phyloP scores from a whole-genome alignment of 2,888 invertebrate genomes.

The Oscheius sp. region DNA sequence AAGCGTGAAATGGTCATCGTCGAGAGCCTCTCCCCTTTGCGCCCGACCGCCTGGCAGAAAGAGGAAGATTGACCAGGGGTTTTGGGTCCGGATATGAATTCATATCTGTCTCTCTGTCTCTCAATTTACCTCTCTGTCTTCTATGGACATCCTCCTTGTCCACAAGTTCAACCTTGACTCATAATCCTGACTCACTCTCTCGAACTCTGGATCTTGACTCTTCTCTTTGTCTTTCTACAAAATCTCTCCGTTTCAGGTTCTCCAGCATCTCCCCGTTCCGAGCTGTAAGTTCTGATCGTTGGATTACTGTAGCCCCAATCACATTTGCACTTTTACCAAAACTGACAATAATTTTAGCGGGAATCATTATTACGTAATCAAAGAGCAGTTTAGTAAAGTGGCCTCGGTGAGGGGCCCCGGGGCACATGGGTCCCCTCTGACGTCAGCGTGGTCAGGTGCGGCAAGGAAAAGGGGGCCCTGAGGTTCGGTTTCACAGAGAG shows the following conservation, averaged over 20 bases:
- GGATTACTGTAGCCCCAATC: not conserved
- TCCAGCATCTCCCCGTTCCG: not conserved
- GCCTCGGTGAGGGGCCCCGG: constrained; percentile 3
- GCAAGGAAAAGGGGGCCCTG: not conserved
- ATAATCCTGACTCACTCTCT: not conserved
- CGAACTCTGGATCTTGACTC: no score
- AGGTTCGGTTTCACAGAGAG: constrained; percentile 23
- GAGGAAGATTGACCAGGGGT: no score
- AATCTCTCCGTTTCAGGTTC: not conserved
- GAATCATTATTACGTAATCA: not conserved
- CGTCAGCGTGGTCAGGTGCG: constrained; percentile 35
- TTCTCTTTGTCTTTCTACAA: not conserved
- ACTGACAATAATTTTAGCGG: not conserved
- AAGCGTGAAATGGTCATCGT: constrained; percentile 38
- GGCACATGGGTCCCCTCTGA: constrained; percentile 14
- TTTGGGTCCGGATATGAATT: not conserved
- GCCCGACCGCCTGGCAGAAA: not conserved
- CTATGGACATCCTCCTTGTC: not conserved
- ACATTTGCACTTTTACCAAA: no score
- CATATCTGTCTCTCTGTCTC: not conserved
- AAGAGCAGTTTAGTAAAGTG: constrained; percentile 24
- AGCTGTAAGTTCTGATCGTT: not conserved
- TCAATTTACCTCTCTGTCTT: not conserved
- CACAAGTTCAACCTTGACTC: not conserved
- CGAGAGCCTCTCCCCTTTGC: constrained; percentile 5